Percentiles rank a stretch among this genome's conserved stretches.
These are phyloP conservation scores for Ophthalmolycus amberensis DNA, from an alignment of 2,113 vertebrate species.

Conservation along the genomic window DNA sequence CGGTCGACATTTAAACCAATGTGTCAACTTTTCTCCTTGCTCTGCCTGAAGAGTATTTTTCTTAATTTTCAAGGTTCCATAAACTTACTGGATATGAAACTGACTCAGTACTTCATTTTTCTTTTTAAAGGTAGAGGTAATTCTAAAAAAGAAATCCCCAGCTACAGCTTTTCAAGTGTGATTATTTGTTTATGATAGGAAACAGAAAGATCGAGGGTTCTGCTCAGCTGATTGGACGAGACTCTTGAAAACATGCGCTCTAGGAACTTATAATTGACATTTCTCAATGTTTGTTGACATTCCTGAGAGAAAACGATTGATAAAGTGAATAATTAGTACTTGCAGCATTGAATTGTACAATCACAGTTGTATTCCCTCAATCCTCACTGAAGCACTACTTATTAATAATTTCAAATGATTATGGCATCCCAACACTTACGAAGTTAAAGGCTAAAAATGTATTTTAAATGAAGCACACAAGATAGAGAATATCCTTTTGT, in stretches of 20 bases:
- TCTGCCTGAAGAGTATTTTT: neutral
- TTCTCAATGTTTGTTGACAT: neutral
- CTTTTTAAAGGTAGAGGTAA: neutral
- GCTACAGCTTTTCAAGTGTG: neutral
- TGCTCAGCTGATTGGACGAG: neutral
- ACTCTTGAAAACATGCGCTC: neutral
- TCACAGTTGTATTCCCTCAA: neutral
- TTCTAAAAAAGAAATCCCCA: neutral
- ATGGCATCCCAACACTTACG: neutral
- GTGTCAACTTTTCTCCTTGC: neutral
- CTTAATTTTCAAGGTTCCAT: neutral
- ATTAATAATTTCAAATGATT: neutral
- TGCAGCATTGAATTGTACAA: neutral
- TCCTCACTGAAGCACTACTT: neutral
- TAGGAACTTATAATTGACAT: neutral
- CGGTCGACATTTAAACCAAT: neutral
- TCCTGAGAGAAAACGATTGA: neutral
- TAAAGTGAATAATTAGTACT: neutral
- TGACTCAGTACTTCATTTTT: slow-evolving; percentile 11
- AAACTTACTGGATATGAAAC: neutral
- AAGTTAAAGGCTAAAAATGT: neutral
- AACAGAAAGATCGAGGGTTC: neutral
- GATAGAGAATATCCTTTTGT: neutral
- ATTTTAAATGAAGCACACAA: neutral
- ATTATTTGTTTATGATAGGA: neutral